Percentiles rank a stretch among this genome's conserved stretches.
Conservation (phyloP, 2,797 vertebrate genomes). For the Kryptolebias ocellatus region DNA sequence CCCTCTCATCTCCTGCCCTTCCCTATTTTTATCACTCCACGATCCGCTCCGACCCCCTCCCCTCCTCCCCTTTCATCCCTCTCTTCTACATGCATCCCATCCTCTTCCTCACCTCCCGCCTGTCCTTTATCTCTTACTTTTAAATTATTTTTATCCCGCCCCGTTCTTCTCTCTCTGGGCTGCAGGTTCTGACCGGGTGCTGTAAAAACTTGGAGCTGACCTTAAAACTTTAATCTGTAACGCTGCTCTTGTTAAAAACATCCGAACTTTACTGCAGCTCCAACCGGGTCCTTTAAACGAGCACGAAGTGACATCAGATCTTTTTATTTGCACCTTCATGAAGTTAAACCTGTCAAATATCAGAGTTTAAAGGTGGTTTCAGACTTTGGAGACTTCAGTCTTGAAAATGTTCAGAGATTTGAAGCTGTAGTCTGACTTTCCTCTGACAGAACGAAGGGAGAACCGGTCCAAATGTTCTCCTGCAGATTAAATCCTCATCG, state of each 20-base stretch:
- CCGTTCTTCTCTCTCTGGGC: constrained; percentile 62
- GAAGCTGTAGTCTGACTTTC: no score
- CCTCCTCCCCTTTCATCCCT: constrained; percentile 64
- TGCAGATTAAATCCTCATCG: no score
- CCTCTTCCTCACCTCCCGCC: constrained; percentile 42
- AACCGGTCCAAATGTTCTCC: no score
- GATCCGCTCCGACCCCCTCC: constrained; percentile 53
- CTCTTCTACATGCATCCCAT: constrained; percentile 56
- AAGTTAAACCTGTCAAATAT: no score
- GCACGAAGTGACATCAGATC: no score
- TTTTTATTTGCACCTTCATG: no score
- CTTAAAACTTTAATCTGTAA: constrained; percentile 32
- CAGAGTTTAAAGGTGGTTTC: no score
- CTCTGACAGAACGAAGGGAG: no score
- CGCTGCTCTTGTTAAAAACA: constrained; percentile 12
- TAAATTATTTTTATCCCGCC: constrained; percentile 71
- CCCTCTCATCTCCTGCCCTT: constrained; percentile 68
- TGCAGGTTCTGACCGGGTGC: constrained; percentile 22
- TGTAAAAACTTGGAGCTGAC: constrained; percentile 23
- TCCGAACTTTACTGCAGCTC: not conserved
- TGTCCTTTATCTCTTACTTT: constrained; percentile 68
- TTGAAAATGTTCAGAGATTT: no score
- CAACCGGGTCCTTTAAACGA: no score
- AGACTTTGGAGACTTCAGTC: no score
- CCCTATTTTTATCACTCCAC: constrained; percentile 68